Evolutionary conservation across 2,113 vertebrate genomes (phyloP), one percentile per base, ranked within the genome.

Genomic region (Pampusana beccarii): DNA sequence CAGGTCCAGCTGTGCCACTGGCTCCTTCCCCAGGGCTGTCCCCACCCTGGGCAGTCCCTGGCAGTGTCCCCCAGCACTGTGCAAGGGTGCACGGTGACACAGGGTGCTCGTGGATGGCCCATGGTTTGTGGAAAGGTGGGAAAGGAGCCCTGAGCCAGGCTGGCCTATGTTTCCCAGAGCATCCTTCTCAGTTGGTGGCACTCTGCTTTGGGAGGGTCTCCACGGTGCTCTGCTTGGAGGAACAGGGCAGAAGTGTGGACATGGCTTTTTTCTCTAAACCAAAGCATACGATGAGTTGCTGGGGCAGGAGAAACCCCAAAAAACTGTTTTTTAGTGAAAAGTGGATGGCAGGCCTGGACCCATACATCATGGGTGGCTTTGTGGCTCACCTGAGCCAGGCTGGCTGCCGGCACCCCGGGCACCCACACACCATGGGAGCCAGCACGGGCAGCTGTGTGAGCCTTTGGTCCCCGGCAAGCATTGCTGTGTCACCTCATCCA

Each of bases 361-460:
- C 65, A 20, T 11, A 21, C 0, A 0, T 25, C 34, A 26, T 1
- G 1, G 6, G 15, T 23, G 23, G 16, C 9, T 73, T 28, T 33
- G 24, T 60, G n/a, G 11, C 34, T 88, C 31, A 34, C 61, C 71
- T 23, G 50, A 75, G 33, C 18, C 26, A 17, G n/a, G 38, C 24
- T 33, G 61, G 75, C 9, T 74, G n/a, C 53, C 54, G 46, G 31
- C 46, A 16, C 34, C 17, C 29, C 2, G 2, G 25, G 24, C 29
- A 25, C 11, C 1, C 1, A 20, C 11, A 18, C 36, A 19, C 33
- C 24, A 5, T 1, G 3, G 48, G 12, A 67, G 25, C 48, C 20
- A 33, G 48, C 16, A 28, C 1, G 5, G 23, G 31, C 11, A 34
- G 23, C 57, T 38, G 51, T 5, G 24, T 58, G 64, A 33, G 17